Conservation (phyloP, 2,113 vertebrate species). For the Rutilus rutilus region DNA sequence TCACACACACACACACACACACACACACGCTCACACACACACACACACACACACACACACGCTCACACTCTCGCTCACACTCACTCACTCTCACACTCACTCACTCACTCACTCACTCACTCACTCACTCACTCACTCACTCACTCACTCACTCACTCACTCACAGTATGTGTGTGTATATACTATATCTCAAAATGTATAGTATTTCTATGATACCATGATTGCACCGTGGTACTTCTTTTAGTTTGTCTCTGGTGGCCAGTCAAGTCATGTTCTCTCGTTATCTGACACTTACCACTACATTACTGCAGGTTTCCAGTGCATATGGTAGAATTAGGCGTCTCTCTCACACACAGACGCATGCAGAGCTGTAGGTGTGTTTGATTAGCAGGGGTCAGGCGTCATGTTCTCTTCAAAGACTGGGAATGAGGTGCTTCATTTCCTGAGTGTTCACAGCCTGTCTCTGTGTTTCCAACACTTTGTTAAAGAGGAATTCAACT, state of each 20-base stretch:
- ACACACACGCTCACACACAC: no score
- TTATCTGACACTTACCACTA: slow-evolving; percentile 18
- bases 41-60: no score
- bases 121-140: no score
- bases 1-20: no score
- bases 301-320: slow-evolving; percentile 28
- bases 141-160: no score
- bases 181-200: not conserved
- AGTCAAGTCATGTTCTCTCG: not conserved
- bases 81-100: no score
- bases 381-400: slow-evolving; percentile 34
- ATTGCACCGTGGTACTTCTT: not conserved
- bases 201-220: not conserved
- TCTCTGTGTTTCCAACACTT: slow-evolving; percentile 12
- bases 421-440: slow-evolving; percentile 56
- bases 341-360: not conserved
- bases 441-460: slow-evolving; percentile 46
- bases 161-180: not conserved
- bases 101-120: no score
- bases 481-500: slow-evolving; percentile 20
- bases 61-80: no score
- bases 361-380: slow-evolving; percentile 33
- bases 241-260: not conserved
- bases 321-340: not conserved
- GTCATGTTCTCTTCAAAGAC: slow-evolving; percentile 41